phyloP scores from a whole-genome alignment of 2,797 vertebrate species.

The Chelonia mydas region DNA sequence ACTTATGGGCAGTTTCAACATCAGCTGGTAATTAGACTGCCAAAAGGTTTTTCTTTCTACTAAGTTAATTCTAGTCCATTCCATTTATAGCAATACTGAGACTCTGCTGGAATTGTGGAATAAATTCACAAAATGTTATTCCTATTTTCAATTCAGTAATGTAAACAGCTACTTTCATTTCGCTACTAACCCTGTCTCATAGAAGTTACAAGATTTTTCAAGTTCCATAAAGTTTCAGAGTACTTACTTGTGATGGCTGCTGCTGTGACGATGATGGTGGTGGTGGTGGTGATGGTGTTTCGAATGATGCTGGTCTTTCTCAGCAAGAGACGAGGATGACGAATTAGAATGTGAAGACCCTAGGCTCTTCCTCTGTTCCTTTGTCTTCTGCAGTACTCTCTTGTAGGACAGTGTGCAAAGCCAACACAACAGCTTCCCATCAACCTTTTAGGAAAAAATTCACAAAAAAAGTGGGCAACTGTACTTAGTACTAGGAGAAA shows the following conservation, averaged over 20 bases:
- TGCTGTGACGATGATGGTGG: conserved; percentile 91
- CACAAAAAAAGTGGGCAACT: conserved; percentile 2
- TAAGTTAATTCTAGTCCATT: not conserved
- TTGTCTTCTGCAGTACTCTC: conserved; percentile 98
- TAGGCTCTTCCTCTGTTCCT: conserved; percentile 97
- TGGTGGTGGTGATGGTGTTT: conserved; percentile 91
- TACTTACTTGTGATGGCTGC: conserved; percentile 94
- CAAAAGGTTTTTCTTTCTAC: not conserved
- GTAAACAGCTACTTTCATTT: not conserved
- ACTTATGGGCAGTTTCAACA: not conserved
- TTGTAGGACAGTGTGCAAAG: conserved; percentile 98
- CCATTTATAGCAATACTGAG: not conserved
- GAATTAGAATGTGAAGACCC: conserved; percentile 94
- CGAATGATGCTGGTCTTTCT: conserved; percentile 96
- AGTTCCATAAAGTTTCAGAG: not conserved
- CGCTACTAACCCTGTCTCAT: not conserved
- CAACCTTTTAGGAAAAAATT: conserved; percentile 87
- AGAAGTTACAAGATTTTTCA: not conserved
- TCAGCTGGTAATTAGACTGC: accelerated
- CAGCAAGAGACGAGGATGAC: conserved; percentile 89
- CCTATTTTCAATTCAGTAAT: not conserved
- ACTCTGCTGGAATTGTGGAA: not conserved
- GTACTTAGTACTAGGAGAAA: not conserved
- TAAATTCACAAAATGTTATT: not conserved
- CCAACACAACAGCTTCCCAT: conserved; percentile 98